Evolutionary conservation across 2,888 invertebrate genomes (phyloP), one percentile per base, ranked within the genome.

Genomic region (Xestia rhomboidea): DNA sequence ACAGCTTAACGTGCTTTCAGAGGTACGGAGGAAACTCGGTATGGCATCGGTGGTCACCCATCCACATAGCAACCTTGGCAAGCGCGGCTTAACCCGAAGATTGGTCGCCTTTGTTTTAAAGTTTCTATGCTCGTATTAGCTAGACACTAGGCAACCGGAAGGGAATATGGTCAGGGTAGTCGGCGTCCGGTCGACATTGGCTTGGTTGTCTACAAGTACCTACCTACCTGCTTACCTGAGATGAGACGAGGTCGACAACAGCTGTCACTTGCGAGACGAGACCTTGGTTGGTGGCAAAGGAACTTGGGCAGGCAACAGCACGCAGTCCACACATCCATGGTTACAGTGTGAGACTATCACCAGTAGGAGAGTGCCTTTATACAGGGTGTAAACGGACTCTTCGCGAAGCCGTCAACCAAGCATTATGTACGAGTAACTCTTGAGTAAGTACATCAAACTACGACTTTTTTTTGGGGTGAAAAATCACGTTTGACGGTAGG

Each of bases 111-210:
- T 71, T 72, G 30, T 57, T n/a, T 73, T 5, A 66, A 69, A 68
- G 30, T 67, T 0, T 67, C 18, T 5, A 44, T 51, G 6, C 8
- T 38, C 44, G 66, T 30, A 60, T 41, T 44, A 73, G 5, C 30
- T 60, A 67, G 34, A 73, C 71, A 86, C 86, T 91, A 89, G 83
- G 67, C 77, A 70, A 87, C 87, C 92, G 94, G 95, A 94, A 94
- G 88, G 85, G 68, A 88, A 87, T 88, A 89, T 88, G 83, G 82
- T 88, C 87, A 89, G 88, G 89, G 87, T 78, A 83, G 81, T 83
- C 46, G 30, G 85, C 78, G 83, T 92, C 92, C 91, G 91, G 92
- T 86, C 84, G 92, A 89, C 95, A 95, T 95, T 95, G 95, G 88
- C 85, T 88, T 94, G 93, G 88, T 87, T 87, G 85, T 88, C 84